phyloP scores from a whole-genome alignment of 30 jellyfish, hydroid and myxozoan genomes.

The Hydra vulgaris region DNA sequence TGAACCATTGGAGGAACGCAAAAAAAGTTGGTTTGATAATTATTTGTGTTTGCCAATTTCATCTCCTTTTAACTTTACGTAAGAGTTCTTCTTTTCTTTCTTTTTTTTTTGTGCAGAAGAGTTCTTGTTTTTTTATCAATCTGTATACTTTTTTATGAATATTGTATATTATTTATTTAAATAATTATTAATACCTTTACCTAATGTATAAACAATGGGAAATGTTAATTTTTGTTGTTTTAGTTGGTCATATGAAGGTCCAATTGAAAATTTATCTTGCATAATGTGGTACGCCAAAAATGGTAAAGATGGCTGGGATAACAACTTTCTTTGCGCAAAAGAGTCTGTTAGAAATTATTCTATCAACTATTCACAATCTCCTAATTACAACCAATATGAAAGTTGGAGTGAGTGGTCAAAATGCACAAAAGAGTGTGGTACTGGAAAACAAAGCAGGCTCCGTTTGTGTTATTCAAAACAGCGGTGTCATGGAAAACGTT shows the following conservation, averaged over 20 bases:
- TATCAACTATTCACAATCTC: neutral
- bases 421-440: slow-evolving; percentile 76
- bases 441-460: slow-evolving; percentile 57
- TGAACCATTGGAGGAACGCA: slow-evolving; percentile 73
- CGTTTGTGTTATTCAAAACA: slow-evolving; percentile 57
- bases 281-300: slow-evolving; percentile 79
- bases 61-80: slow-evolving; percentile 96
- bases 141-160: too few species aligned
- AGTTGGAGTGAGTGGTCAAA: slow-evolving; percentile 1
- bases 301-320: slow-evolving; percentile 85
- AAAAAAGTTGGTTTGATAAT: slow-evolving; percentile 72
- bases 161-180: too few species aligned
- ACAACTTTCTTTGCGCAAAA: slow-evolving; percentile 43
- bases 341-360: neutral
- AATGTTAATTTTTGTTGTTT: too few species aligned
- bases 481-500: slow-evolving; percentile 49
- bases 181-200: too few species aligned
- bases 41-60: slow-evolving; percentile 68
- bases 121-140: neutral
- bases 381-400: neutral
- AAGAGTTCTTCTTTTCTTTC: slow-evolving; percentile 8
- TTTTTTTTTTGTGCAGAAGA: neutral
- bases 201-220: too few species aligned
- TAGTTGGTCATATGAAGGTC: slow-evolving; percentile 77
- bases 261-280: slow-evolving; percentile 47